Conservation (phyloP, 2,888 invertebrate species). For the Clanis bilineata region DNA sequence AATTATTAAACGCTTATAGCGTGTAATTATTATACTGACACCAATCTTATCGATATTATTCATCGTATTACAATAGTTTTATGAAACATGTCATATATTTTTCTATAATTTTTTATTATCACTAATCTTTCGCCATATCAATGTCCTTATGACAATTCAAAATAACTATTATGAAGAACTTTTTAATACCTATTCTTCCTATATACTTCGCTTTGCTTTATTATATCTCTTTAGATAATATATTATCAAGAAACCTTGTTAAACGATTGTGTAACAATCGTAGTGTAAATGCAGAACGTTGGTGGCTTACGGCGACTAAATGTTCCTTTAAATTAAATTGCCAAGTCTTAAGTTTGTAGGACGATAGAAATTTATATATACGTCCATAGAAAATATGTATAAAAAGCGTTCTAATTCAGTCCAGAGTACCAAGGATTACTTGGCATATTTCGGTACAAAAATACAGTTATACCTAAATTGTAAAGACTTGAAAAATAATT, state of each 20-base stretch:
- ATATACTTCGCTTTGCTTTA: conserved; percentile 12
- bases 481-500: background rate
- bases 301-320: background rate
- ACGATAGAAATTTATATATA: conserved; percentile 7
- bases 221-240: background rate
- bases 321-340: background rate
- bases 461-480: background rate
- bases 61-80: background rate
- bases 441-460: background rate
- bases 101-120: conserved; percentile 6
- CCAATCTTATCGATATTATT: background rate
- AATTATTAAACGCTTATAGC: conserved; percentile 2
- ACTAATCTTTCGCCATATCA: background rate
- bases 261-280: conserved; percentile 2
- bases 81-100: background rate
- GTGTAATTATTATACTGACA: background rate
- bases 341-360: background rate
- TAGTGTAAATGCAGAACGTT: background rate
- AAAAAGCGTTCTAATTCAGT: background rate
- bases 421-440: background rate
- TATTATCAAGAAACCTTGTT: background rate
- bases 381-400: conserved; percentile 12
- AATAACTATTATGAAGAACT: background rate
- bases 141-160: background rate
- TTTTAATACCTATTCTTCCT: background rate